These are phyloP conservation scores for Otolemur garnettii DNA, from an alignment of 2,113 vertebrate genomes.

Conservation along the genomic window DNA sequence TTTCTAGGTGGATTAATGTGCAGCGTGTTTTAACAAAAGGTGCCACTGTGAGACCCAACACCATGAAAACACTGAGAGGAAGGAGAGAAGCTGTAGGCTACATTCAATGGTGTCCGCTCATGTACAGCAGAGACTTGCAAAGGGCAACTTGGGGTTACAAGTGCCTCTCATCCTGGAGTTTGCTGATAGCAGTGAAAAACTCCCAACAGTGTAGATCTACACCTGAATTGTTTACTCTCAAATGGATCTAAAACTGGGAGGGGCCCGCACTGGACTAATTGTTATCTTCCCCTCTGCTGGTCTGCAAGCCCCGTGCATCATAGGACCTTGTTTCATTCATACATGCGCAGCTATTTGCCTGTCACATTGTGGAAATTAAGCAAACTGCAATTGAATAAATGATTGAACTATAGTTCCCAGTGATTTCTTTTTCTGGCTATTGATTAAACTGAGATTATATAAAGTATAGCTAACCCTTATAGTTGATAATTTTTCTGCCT, in stretches of 20 bases:
- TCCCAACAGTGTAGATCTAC: not conserved
- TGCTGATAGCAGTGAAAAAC: not conserved
- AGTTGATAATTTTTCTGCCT: not conserved
- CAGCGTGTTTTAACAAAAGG: not conserved
- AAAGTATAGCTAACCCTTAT: not conserved
- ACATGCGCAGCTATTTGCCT: not conserved
- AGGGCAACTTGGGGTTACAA: rapidly evolving
- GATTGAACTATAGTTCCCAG: not conserved
- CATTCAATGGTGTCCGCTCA: not conserved
- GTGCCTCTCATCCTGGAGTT: not conserved
- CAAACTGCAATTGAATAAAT: slow-evolving; percentile 16
- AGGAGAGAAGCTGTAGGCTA: rapidly evolving
- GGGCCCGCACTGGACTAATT: not conserved
- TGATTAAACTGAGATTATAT: not conserved
- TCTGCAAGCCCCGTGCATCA: not conserved
- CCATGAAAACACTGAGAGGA: not conserved
- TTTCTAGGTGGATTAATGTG: not conserved
- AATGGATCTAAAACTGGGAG: not conserved
- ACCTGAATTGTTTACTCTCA: not conserved
- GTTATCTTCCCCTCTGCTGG: not conserved
- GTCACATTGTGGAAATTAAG: not conserved
- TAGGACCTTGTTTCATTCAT: not conserved
- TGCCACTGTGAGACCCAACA: not conserved
- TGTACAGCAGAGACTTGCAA: not conserved
- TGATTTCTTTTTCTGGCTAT: not conserved